Percentiles rank a stretch among this genome's conserved stretches.
These are phyloP conservation scores for Enoplosus armatus DNA, from an alignment of 2,797 vertebrate species.

Conservation along the genomic window DNA sequence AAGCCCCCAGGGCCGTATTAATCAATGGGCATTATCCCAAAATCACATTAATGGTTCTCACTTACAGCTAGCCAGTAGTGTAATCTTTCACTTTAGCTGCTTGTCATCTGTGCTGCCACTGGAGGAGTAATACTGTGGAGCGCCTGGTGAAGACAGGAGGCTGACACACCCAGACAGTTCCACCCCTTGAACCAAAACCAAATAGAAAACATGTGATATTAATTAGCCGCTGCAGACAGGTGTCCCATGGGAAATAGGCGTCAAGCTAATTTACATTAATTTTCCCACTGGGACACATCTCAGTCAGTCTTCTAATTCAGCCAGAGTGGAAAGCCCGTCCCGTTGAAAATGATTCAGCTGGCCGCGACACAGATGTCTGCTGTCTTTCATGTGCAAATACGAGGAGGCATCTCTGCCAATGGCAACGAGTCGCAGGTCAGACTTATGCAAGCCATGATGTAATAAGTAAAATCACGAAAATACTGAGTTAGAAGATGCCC, in stretches of 20 bases:
- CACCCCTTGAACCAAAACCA: constrained; percentile 43
- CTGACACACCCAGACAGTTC: constrained; percentile 28
- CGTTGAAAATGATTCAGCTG: constrained; percentile 24
- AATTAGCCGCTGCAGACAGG: constrained; percentile 50
- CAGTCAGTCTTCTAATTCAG: constrained; percentile 49
- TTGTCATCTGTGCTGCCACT: constrained; percentile 49
- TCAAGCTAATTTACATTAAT: constrained; percentile 61
- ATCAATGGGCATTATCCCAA: constrained; percentile 77
- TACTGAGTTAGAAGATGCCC: background rate
- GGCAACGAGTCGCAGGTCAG: background rate
- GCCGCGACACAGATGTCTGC: constrained; percentile 34
- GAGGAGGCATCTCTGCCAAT: background rate
- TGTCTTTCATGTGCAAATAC: constrained; percentile 56
- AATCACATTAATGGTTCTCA: constrained; percentile 77
- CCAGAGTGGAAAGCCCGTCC: constrained; percentile 9
- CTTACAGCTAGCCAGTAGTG: constrained; percentile 55
- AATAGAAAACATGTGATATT: constrained; percentile 51
- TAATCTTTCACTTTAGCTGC: constrained; percentile 69
- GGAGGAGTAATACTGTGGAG: constrained; percentile 38
- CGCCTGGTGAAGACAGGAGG: constrained; percentile 27
- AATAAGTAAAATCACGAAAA: background rate
- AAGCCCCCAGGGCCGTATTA: constrained; percentile 59
- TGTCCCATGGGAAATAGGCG: constrained; percentile 44
- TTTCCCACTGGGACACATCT: constrained; percentile 38
- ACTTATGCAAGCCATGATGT: background rate